Evolutionary conservation across 2,888 invertebrate genomes (phyloP), one percentile per base, ranked within the genome.

Genomic region (Cabera pusaria): DNA sequence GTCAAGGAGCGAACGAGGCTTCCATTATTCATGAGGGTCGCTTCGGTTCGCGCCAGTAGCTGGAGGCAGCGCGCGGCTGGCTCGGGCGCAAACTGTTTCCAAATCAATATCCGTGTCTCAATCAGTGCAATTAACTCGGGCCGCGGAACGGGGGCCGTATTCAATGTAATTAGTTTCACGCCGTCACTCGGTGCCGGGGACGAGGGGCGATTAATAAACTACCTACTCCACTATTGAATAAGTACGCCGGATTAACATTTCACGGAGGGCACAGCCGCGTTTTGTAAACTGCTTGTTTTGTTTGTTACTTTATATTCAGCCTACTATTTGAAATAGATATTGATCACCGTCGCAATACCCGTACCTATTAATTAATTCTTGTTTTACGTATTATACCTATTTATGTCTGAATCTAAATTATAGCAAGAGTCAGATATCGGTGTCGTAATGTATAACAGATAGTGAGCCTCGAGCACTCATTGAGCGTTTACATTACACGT

Each of bases 61-160:
- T 5, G 26, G 14, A 5, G 28, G 6, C 10, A 7, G 5, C 16
- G 8, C 19, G 14, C 24, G 20, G 31, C 18, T 28, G 55, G 56
- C 71, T 62, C 64, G 56, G 56, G 64, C 63, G 65, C 69, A 71
- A 77, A 78, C 75, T 79, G 78, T 80, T 82, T 77, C 78, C 48
- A 76, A 86, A 87, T 85, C 87, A 82, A 87, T 87, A 86, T 84
- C 83, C 79, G 77, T 84, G 84, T 86, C 83, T 86, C 82, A 85
- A 86, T 87, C 85, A 85, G 79, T 72, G 81, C 82, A 85, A 87
- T 87, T 85, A 85, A 75, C 74, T 75, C 69, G 65, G 68, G 63
- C 73, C 67, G 61, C 61, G 54, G 59, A 65, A 61, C 71, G 60
- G 71, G 72, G 72, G 65, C 67, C 72, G 69, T 69, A 71, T 75